Evolutionary conservation across 1,140 invertebrate species (phyloP).

Genomic region (Eumeta japonica): DNA sequence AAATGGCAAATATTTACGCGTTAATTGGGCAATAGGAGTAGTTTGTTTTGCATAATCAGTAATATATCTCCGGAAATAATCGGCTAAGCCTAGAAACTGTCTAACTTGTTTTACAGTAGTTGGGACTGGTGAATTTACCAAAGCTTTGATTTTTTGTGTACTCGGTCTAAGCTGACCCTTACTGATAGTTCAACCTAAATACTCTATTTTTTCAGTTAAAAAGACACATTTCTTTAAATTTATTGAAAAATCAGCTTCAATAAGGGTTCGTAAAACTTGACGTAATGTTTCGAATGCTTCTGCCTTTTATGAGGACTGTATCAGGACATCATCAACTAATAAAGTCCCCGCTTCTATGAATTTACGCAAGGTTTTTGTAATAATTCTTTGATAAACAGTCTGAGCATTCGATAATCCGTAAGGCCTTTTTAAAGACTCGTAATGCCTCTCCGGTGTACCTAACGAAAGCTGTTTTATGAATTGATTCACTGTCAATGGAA

Average conservation of each 20-base stretch:
- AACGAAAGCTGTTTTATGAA: slow-evolving; percentile 36
- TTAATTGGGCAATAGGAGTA: slow-evolving; percentile 18
- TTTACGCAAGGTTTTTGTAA: slow-evolving; percentile 25
- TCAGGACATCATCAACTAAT: slow-evolving; percentile 29
- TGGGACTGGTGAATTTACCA: slow-evolving; percentile 24
- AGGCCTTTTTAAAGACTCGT: slow-evolving; percentile 41
- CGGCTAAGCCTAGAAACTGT: slow-evolving; percentile 26
- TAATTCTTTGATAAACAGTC: slow-evolving; percentile 37
- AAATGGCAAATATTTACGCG: slow-evolving; percentile 15
- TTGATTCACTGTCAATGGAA: slow-evolving; percentile 21
- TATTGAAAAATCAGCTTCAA: slow-evolving; percentile 16
- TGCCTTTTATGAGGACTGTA: slow-evolving; percentile 7
- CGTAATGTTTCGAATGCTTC: slow-evolving; percentile 7
- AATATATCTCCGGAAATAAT: slow-evolving; percentile 34
- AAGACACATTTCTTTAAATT: slow-evolving; percentile 24
- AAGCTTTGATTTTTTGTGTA: slow-evolving; percentile 24
- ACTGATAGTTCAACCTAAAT: slow-evolving; percentile 20
- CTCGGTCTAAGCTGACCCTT: slow-evolving; percentile 22
- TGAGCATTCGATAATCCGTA: slow-evolving; percentile 51
- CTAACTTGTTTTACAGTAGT: slow-evolving; percentile 21
- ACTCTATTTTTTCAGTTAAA: slow-evolving; percentile 16
- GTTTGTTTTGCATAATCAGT: slow-evolving; percentile 18
- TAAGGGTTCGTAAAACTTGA: slow-evolving; percentile 15
- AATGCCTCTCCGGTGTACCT: slow-evolving; percentile 37
- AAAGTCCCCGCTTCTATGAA: slow-evolving; percentile 15